A percentile compares a stretch with the other conserved stretches of the same genome.
These are phyloP conservation scores for Centruroides sculpturatus DNA, from an alignment of 1,140 invertebrate species.

Conservation along the genomic window DNA sequence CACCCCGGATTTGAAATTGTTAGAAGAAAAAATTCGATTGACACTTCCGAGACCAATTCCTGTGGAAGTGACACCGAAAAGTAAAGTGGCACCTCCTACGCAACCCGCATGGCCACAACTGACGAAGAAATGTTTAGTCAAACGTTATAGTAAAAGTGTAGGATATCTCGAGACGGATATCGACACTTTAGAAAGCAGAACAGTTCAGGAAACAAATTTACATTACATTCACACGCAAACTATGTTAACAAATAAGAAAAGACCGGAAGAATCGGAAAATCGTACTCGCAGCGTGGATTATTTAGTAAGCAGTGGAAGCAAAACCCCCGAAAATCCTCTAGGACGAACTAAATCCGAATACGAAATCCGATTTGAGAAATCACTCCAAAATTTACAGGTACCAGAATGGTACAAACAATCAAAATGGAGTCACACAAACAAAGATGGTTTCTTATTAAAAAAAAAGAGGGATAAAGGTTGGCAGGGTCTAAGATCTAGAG, in stretches of 20 bases:
- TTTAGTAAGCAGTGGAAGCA: no score
- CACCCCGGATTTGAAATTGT: no score
- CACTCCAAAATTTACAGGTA: neutral
- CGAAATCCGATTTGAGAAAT: neutral
- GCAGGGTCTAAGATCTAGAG: neutral
- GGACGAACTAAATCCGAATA: neutral
- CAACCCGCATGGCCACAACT: no score
- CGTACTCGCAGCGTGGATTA: no score
- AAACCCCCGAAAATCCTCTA: neutral
- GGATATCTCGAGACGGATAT: neutral
- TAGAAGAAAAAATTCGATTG: no score
- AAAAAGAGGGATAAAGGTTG: neutral
- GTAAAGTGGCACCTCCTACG: no score
- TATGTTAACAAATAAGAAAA: no score
- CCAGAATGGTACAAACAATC: neutral
- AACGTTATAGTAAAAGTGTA: neutral
- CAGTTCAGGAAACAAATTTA: neutral
- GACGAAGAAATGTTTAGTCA: neutral
- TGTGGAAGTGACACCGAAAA: no score
- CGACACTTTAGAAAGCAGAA: neutral
- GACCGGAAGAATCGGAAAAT: no score
- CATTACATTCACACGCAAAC: no score
- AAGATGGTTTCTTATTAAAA: neutral
- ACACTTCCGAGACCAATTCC: no score
- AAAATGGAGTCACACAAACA: no score